Base-by-base conservation (phyloP, 2,888 invertebrate species). In the Cheilosia scutellata region DNA sequence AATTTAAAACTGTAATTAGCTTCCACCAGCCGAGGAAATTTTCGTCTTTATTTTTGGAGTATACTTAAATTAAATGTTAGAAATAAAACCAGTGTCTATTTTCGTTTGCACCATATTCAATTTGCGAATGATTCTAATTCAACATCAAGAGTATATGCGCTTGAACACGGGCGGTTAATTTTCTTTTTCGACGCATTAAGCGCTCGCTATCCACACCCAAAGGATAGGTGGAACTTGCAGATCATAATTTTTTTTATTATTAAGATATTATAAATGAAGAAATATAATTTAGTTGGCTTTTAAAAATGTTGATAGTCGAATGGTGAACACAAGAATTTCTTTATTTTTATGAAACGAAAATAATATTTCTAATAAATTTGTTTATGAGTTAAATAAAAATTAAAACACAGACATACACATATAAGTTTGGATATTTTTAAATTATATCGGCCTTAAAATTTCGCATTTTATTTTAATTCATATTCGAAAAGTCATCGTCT, bases 1-100 rank as follows among this genome's bases (percentile, higher is more conserved):
- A 80, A 68, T 62, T 80, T 80, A 47, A 80, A 47, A 29, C 27
- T 62, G 75, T 80, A 80, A 80, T 80, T 80, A 75, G 55, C 55
- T 55, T 80, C 80, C 68, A 80, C 80, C 37, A 37, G 57, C 55
- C 63, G 55, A 42, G 42, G 40, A 49, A 27, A 65, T 44, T 33
- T 71, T 51, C 2, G 5, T 31, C 47, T 53, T 82, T 82, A 76
- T 76, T 82, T 82, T 71, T 71, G 58, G 71, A 82, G 62, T 65
- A 63, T 71, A 72, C 71, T 72, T 51, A 57, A 71, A 65, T 72
- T 40, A 49, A 53, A 47, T 68, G 37, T 75, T 71, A 31, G 33
- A 68, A 70, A 75, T 55, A 82, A 75, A 82, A 76, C 33, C 58
- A 70, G 25, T 25, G 68, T 76, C 76, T 76, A 82, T 76, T 82